A percentile compares a stretch with the other conserved stretches of the same genome.
Evolutionary conservation across 1,140 invertebrate genomes (phyloP).

Genomic region (Danaus melanippus): DNA sequence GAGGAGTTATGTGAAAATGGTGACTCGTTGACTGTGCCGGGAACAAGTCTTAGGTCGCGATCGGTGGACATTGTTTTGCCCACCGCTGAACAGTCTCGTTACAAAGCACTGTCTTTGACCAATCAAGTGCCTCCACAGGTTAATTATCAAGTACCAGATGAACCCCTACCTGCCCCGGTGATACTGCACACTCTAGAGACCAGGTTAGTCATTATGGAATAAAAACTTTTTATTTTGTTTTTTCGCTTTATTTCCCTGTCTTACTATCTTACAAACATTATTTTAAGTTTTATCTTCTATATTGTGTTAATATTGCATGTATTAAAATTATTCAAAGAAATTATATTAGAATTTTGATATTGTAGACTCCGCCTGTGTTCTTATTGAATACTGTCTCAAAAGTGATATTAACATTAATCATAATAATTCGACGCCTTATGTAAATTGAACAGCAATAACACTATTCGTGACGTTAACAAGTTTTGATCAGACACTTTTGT

Average conservation of each 20-base stretch:
- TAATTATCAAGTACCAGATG: constrained; percentile 30
- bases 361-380: too few species aligned
- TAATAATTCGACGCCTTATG: too few species aligned
- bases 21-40: constrained; percentile 78
- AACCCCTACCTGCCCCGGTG: constrained; percentile 22
- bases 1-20: constrained; percentile 77
- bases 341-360: too few species aligned
- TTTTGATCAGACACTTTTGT: too few species aligned
- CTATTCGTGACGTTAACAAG: too few species aligned
- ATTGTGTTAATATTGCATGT: background rate
- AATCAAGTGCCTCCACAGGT: constrained; percentile 48
- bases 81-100: constrained; percentile 86
- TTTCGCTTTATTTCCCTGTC: constrained; percentile 3
- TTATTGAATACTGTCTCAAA: too few species aligned
- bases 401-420: too few species aligned
- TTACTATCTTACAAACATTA: constrained; percentile 7
- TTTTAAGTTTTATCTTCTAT: constrained; percentile 3
- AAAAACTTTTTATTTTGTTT: constrained; percentile 16
- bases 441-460: too few species aligned
- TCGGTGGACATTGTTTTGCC: constrained; percentile 93
- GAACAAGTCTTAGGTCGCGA: constrained; percentile 80
- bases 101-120: constrained; percentile 82
- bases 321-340: too few species aligned
- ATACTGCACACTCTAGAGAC: constrained; percentile 31
- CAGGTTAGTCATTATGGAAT: constrained; percentile 37